Conservation (phyloP, 2,797 vertebrate species). For the Moxostoma hubbsi region DNA sequence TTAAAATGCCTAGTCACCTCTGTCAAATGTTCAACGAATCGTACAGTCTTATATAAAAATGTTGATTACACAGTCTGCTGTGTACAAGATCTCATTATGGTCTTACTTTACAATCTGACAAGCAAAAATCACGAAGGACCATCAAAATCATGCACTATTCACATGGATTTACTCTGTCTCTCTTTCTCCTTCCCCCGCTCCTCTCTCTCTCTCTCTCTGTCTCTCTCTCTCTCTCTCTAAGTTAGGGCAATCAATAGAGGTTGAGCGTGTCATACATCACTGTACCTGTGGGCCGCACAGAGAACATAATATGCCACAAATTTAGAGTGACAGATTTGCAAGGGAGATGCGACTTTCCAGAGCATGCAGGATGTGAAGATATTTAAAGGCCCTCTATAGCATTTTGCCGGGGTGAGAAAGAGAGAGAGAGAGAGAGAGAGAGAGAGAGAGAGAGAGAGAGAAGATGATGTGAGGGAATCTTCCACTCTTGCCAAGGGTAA, state of each 20-base stretch:
- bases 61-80: no score
- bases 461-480: constrained; percentile 47
- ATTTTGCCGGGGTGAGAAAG: constrained; percentile 59
- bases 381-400: constrained; percentile 68
- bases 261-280: constrained; percentile 99
- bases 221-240: constrained; percentile 53
- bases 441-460: neutral
- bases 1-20: no score
- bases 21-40: no score
- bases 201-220: no score
- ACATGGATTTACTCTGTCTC: neutral
- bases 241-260: constrained; percentile 99
- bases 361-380: constrained; percentile 38
- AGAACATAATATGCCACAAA: constrained; percentile 99
- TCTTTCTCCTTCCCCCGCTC: no score
- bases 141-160: neutral
- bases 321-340: constrained; percentile 99
- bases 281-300: constrained; percentile 84
- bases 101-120: neutral
- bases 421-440: no score
- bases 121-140: neutral
- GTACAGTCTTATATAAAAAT: no score
- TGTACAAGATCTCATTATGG: no score
- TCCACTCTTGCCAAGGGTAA: constrained; percentile 56
- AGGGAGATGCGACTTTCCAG: constrained; percentile 86